Evolutionary conservation across 2,888 invertebrate species (phyloP).

Genomic region (Netelia melanura): DNA sequence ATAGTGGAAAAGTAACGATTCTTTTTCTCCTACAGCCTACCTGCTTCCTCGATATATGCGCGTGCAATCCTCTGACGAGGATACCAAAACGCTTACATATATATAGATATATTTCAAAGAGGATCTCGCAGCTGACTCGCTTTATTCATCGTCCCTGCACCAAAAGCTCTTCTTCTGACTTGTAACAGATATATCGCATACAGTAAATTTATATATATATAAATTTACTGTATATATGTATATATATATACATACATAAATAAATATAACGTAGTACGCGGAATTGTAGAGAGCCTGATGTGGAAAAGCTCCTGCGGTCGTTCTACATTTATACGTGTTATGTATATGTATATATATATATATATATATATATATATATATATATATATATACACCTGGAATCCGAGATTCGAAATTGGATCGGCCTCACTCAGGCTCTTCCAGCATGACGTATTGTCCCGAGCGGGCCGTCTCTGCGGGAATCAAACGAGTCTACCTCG

Average conservation of each 20-base stretch:
- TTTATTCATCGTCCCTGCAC: constrained; percentile 53
- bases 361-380: neutral
- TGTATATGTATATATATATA: neutral
- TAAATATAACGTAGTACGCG: constrained; percentile 41
- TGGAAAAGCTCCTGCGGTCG: constrained; percentile 46
- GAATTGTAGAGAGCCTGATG: constrained; percentile 14
- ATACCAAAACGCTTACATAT: neutral
- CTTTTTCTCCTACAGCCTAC: constrained; percentile 15
- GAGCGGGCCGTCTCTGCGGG: constrained; percentile 57
- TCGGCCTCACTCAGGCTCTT: constrained; percentile 54
- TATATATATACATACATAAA: neutral
- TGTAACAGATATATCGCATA: constrained; percentile 32
- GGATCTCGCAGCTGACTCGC: constrained; percentile 41
- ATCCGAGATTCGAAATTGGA: constrained; percentile 68
- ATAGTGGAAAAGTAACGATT: constrained; percentile 5
- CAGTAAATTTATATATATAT: neutral
- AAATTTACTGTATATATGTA: no score
- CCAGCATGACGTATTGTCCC: constrained; percentile 67
- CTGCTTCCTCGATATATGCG: neutral
- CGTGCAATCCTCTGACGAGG: neutral
- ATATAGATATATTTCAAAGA: constrained; percentile 4
- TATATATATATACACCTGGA: constrained; percentile 50
- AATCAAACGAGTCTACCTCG: constrained; percentile 49
- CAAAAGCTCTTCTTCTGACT: constrained; percentile 44
- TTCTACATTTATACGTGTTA: constrained; percentile 6